A percentile compares a stretch with the other conserved stretches of the same genome.
phyloP scores from a whole-genome alignment of 2,113 vertebrate species.

The Corythornis vintsioides region DNA sequence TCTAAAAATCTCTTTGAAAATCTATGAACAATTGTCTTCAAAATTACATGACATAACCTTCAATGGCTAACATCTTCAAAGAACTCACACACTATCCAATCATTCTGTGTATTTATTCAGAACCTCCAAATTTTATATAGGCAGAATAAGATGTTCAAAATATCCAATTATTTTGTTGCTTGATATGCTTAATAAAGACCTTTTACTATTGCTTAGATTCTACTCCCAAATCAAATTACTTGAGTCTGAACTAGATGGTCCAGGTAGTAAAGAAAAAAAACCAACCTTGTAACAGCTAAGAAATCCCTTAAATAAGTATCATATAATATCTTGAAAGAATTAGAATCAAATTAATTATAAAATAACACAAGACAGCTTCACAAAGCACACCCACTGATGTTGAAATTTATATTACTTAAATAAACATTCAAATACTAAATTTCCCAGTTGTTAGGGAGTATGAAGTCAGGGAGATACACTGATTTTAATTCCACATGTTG shows the following conservation, averaged over 20 bases:
- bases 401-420: not conserved
- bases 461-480: not conserved
- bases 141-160: not conserved
- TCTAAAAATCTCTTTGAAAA: not conserved
- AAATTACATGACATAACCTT: not conserved
- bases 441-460: not conserved
- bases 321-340: not conserved
- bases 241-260: not conserved
- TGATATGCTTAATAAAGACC: not conserved
- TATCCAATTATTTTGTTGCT: not conserved
- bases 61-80: not conserved
- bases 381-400: not conserved
- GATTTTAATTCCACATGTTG: not conserved
- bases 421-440: not conserved
- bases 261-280: not conserved
- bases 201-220: not conserved
- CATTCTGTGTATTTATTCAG: not conserved
- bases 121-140: not conserved
- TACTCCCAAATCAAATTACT: not conserved
- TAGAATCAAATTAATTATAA: not conserved
- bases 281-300: not conserved
- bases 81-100: not conserved
- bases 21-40: not conserved
- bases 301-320: not conserved
- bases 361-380: not conserved